These are phyloP conservation scores for Neodiprion virginianus DNA, from an alignment of 1,140 invertebrate species.

Conservation along the genomic window DNA sequence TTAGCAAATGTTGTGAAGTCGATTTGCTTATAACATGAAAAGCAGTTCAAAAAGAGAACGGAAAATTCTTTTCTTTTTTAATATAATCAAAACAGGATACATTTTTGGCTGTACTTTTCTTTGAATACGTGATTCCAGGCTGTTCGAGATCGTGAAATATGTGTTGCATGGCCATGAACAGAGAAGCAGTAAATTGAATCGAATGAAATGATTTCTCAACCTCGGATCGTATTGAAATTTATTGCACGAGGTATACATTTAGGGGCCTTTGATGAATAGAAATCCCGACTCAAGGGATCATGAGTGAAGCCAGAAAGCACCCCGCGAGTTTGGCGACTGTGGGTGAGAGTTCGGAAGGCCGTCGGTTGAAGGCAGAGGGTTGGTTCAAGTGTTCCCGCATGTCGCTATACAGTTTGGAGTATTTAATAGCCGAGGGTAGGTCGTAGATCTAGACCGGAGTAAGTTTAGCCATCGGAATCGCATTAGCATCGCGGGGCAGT, in stretches of 20 bases:
- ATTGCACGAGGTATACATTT: neutral
- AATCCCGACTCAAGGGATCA: neutral
- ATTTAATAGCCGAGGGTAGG: slow-evolving; percentile 7
- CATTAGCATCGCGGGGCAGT: neutral
- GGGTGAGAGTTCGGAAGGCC: slow-evolving; percentile 3
- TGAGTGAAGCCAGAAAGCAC: neutral
- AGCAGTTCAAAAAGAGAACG: too few species aligned
- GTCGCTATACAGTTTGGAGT: neutral
- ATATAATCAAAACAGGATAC: too few species aligned
- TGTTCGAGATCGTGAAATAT: slow-evolving; percentile 27
- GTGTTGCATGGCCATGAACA: too few species aligned
- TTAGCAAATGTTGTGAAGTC: too few species aligned
- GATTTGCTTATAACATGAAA: too few species aligned
- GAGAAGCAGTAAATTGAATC: too few species aligned
- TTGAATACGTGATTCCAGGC: slow-evolving; percentile 20
- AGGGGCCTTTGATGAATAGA: neutral
- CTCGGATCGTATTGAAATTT: neutral
- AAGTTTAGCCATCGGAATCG: slow-evolving; percentile 4
- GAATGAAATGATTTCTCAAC: too few species aligned
- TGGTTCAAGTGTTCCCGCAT: neutral
- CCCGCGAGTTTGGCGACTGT: neutral
- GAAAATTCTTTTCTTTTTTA: too few species aligned
- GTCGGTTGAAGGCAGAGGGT: neutral
- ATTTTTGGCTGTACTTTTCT: too few species aligned
- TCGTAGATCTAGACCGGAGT: neutral